phyloP scores from a whole-genome alignment of 1,140 invertebrate species.

The Apis cerana region DNA sequence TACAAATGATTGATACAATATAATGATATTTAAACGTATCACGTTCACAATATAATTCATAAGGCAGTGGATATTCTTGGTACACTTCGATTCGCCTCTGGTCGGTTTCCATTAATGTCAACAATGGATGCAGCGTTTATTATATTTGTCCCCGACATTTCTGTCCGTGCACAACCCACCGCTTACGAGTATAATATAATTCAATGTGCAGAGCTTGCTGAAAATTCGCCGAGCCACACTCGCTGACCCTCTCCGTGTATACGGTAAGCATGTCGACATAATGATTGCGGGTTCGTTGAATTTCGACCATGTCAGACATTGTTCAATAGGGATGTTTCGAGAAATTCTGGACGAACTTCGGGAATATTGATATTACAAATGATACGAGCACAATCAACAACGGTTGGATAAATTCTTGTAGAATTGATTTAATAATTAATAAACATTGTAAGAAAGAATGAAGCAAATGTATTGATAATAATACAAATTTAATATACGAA shows the following conservation, averaged over 20 bases:
- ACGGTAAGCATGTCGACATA: slow-evolving; percentile 2
- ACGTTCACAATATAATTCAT: not conserved
- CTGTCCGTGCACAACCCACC: not conserved
- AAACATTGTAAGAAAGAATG: too few species aligned
- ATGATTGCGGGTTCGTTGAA: slow-evolving; percentile 12
- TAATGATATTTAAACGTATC: slow-evolving; percentile 14
- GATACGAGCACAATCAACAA: too few species aligned
- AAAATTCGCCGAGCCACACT: slow-evolving; percentile 39
- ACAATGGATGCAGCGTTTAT: slow-evolving; percentile 44
- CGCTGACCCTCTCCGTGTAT: slow-evolving; percentile 32
- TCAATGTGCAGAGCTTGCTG: slow-evolving; percentile 29
- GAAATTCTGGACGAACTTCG: too few species aligned
- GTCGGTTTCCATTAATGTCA: slow-evolving; percentile 39
- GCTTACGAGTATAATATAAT: slow-evolving; percentile 47
- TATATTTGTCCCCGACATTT: slow-evolving; percentile 49
- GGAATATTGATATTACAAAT: too few species aligned
- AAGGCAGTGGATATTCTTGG: not conserved
- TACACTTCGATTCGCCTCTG: slow-evolving; percentile 15
- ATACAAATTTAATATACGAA: too few species aligned
- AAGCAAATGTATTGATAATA: too few species aligned
- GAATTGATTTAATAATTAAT: too few species aligned
- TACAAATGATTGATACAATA: not conserved
- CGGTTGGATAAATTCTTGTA: too few species aligned
- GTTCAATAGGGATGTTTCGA: not conserved
- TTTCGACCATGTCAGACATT: not conserved